Conservation (phyloP, 2,797 vertebrate species). For the Tapera naevia region DNA sequence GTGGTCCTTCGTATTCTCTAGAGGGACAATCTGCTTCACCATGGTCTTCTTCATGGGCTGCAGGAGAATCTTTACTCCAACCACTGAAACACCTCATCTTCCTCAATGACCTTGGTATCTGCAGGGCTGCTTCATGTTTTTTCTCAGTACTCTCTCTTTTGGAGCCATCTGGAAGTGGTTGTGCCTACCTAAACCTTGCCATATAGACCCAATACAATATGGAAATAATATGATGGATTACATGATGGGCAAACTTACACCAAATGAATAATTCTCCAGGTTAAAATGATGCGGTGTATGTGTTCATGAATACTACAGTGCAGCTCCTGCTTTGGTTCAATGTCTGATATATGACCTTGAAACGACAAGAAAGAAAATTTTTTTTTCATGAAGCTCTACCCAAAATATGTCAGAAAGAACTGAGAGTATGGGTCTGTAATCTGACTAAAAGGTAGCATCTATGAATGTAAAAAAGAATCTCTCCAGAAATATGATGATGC, state of each 20-base stretch:
- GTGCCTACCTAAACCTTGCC: not conserved
- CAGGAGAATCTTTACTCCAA: not conserved
- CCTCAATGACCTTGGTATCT: not conserved
- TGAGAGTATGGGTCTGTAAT: not conserved
- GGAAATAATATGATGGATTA: not conserved
- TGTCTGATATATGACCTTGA: not conserved
- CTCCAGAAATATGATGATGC: not conserved
- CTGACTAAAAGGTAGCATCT: not conserved
- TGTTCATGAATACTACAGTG: not conserved
- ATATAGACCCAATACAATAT: not conserved
- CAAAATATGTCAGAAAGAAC: not conserved
- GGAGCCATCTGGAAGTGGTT: not conserved
- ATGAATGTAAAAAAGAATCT: not conserved
- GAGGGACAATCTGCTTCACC: not conserved
- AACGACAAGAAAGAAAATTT: not conserved
- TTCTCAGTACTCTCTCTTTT: not conserved
- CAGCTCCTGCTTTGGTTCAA: not conserved
- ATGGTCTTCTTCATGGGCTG: not conserved
- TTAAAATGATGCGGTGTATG: not conserved
- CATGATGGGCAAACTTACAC: not conserved
- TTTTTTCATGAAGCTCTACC: not conserved
- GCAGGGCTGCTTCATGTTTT: not conserved
- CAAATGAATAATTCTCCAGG: not conserved
- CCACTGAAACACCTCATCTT: not conserved
- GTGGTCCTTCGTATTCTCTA: not conserved